Conservation (phyloP, 2,797 vertebrate genomes). For the Perodicticus potto region DNA sequence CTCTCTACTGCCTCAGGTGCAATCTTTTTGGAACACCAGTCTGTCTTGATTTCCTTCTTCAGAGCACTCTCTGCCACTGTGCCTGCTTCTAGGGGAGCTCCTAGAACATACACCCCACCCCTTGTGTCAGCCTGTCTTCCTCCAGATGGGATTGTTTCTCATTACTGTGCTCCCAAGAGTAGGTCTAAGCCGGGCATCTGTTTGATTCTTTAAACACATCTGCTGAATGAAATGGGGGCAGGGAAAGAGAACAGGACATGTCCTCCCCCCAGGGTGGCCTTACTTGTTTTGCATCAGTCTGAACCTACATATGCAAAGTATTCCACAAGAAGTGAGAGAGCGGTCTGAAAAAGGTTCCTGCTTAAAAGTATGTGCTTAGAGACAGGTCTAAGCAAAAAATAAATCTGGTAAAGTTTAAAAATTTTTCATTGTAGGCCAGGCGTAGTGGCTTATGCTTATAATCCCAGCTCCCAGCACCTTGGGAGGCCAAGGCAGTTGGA, state of each 20-base stretch:
- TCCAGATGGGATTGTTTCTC: background rate
- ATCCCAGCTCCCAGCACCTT: background rate
- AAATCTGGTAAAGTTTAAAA: background rate
- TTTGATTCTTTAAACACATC: fast-evolving
- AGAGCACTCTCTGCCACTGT: background rate
- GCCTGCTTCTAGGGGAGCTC: background rate
- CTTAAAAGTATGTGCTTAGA: background rate
- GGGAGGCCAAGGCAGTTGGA: background rate
- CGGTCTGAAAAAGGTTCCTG: background rate
- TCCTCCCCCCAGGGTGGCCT: fast-evolving
- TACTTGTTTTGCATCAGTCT: background rate
- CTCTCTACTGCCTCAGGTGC: fast-evolving
- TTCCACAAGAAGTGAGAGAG: too few relatives aligned
- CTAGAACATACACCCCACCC: fast-evolving
- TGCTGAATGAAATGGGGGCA: background rate
- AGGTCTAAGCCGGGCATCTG: background rate
- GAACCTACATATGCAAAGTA: fast-evolving
- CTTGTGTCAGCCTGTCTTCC: background rate
- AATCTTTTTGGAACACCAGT: background rate
- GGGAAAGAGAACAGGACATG: background rate
- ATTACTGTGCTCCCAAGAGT: background rate
- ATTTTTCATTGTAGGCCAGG: background rate
- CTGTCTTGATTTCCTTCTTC: fast-evolving
- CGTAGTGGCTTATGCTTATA: background rate
- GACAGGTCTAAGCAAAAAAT: background rate